Evolutionary conservation across 2,888 invertebrate genomes (phyloP), one percentile per base, ranked within the genome.

Genomic region (Spilosoma lubricipeda): DNA sequence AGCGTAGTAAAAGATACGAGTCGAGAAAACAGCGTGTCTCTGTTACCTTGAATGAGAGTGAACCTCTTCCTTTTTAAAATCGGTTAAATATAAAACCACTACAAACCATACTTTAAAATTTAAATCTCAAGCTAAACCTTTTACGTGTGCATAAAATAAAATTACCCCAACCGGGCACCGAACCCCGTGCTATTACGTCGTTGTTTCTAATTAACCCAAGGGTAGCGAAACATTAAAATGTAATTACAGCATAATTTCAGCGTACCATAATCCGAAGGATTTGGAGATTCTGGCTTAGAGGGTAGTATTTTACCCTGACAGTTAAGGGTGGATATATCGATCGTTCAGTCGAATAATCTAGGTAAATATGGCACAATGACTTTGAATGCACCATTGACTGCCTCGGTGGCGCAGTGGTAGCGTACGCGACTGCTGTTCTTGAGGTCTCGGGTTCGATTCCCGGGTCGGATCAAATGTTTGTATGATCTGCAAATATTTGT

Each of bases 171-270:
- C 71, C 20, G 71, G 70, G 73, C 64, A 63, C 72, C 70, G 68
- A 76, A 76, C 70, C 39, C 30, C 13, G 63, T 63, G 30, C 18
- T 59, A 65, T 74, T 72, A 66, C 23, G 68, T 63, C 75, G 75
- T 75, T 72, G 56, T 0, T 72, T 70, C 74, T 77, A 77, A 77
- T 77, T 77, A 77, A 77, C 77, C 67, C 69, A 20, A 42, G 39
- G 36, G 45, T 65, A 59, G 23, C 59, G 18, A 45, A 36, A 70
- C 77, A 71, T 77, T 77, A 77, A 72, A 70, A 48, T 77, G 72
- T 77, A 74, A 77, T 77, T 70, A 70, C 30, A n/a, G 45, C 23
- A 70, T 70, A 74, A 68, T 74, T 74, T 63, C 52, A n/a, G 30
- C n/a, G 63, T 63, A 63, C 18, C 30, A 7, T 63, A 63, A 63